Percentiles rank a stretch among this genome's conserved stretches.
phyloP scores from a whole-genome alignment of 2,888 invertebrate genomes.

The Podotricha telesiphe region DNA sequence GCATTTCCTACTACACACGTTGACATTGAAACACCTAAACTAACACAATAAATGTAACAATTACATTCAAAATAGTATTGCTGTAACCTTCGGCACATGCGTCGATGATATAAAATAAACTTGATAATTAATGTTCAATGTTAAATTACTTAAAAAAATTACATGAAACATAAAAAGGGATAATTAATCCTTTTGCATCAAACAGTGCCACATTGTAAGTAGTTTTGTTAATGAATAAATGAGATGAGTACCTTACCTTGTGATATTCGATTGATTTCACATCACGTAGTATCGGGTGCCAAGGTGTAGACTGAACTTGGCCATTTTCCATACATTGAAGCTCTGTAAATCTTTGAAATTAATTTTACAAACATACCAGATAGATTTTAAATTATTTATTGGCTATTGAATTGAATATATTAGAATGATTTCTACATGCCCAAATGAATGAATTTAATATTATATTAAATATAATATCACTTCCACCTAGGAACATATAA shows the following conservation, averaged over 20 bases:
- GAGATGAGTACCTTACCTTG: background rate
- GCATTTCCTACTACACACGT: constrained; percentile 30
- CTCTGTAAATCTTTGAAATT: no score
- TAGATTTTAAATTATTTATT: background rate
- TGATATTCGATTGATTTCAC: background rate
- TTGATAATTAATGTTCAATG: no score
- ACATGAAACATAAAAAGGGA: background rate
- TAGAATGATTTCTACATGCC: no score
- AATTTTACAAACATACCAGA: no score
- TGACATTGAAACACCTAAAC: constrained; percentile 20
- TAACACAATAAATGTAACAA: background rate
- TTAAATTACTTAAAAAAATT: no score
- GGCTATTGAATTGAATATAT: background rate
- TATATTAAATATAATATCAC: no score
- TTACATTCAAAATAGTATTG: background rate
- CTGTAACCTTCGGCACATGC: background rate
- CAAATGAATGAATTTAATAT: no score
- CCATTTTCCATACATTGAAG: no score
- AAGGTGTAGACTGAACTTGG: background rate
- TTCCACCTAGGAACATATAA: no score
- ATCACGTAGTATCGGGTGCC: background rate
- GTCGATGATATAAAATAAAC: background rate
- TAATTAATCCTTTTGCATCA: no score
- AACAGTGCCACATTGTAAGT: no score
- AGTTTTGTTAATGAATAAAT: background rate